Evolutionary conservation across 2,797 vertebrate species (phyloP), one percentile per base, ranked within the genome.

Genomic region (Microchirus variegatus): DNA sequence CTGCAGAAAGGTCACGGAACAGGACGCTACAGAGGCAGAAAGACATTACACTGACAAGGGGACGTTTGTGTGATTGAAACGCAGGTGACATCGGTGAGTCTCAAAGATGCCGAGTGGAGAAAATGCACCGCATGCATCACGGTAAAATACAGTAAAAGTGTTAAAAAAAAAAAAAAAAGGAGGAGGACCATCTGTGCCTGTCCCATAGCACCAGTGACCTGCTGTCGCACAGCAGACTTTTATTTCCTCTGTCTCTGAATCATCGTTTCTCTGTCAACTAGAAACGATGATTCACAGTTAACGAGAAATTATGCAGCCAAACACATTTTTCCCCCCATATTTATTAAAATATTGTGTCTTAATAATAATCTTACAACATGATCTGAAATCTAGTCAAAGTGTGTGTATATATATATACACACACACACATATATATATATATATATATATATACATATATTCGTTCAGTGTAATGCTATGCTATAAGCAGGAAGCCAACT

Each of bases 181-280:
- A n/a, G n/a, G 44, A 62, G 57, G 52, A 72, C 61, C 77, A 78
- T 83, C 72, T 83, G 80, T 65, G 67, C 49, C 37, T 3, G 13
- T 53, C 67, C 62, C 64, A 56, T 66, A 59, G 57, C 59, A 63
- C 67, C 37, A 10, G 37, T 78, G 73, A 84, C 80, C 73, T 44
- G 56, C 67, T 71, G 73, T 69, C 78, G 67, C 14, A 1, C 71
- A 51, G 35, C 58, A 55, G 45, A 78, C 73, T 73, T 73, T 73
- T 15, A 78, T 82, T 80, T 75, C 66, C 69, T 53, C 73, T 73
- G 65, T 41, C 37, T 67, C 61, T 55, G 66, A 61, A 70, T 85
- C 49, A 75, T 72, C 59, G 55, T 59, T 52, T 74, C 67, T 63
- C 6, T 1, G 1, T 42, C 7, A 42, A 42, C 41, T 12, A 42